Conservation (phyloP, 2,113 vertebrate species). For the Melanotaenia duboulayi region DNA sequence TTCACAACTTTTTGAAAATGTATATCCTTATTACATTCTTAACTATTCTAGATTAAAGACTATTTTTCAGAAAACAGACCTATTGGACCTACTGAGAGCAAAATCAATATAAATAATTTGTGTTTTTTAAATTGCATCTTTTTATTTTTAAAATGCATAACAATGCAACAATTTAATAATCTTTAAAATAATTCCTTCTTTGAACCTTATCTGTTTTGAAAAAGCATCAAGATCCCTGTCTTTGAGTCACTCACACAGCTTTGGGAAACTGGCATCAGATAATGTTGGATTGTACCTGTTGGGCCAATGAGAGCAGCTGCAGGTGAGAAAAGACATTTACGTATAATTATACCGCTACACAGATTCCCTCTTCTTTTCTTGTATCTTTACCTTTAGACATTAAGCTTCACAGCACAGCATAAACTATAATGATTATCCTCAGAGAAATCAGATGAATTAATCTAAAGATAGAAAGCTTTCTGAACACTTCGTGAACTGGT, state of each 20-base stretch:
- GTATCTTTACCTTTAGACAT: constrained; percentile 24
- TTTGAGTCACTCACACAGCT: constrained; percentile 15
- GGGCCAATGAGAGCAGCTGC: constrained; percentile 14
- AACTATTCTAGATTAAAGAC: no score
- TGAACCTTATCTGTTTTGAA: neutral
- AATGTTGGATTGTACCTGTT: constrained; percentile 6
- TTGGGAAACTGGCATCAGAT: constrained; percentile 19
- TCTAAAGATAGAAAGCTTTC: constrained; percentile 12
- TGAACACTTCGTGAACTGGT: constrained; percentile 23
- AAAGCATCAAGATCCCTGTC: neutral
- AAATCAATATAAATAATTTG: neutral
- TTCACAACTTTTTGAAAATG: no score
- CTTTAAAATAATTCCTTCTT: no score
- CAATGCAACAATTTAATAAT: neutral
- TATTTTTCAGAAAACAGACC: neutral
- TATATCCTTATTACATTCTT: no score
- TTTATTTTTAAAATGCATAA: constrained; percentile 31
- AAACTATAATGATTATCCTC: neutral
- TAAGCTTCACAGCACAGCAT: neutral
- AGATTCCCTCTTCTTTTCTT: constrained; percentile 43
- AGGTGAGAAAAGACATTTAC: neutral
- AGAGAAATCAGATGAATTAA: neutral
- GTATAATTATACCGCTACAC: constrained; percentile 45
- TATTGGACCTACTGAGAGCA: neutral
- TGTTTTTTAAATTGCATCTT: neutral